A percentile compares a stretch with the other conserved stretches of the same genome.
These are phyloP conservation scores for Menura novaehollandiae DNA, from an alignment of 2,113 vertebrate species.

Conservation along the genomic window DNA sequence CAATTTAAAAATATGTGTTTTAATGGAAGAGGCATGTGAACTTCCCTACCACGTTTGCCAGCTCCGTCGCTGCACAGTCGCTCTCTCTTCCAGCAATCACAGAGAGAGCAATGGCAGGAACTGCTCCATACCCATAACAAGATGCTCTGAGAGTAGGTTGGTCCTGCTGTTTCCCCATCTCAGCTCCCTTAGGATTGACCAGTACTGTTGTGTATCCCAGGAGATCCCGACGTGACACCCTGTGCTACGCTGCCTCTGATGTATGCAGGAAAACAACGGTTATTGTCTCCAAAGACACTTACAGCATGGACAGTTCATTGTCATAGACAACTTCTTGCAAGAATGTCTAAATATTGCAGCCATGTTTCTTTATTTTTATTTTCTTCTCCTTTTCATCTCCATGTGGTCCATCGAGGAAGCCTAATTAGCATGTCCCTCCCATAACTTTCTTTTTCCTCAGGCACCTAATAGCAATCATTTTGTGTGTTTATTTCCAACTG, in stretches of 20 bases:
- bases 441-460: background rate
- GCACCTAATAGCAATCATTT: background rate
- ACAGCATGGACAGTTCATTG: background rate
- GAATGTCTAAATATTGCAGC: background rate
- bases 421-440: background rate
- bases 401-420: background rate
- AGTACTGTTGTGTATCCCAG: background rate
- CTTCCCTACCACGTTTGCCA: background rate
- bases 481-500: background rate
- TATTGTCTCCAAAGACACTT: background rate
- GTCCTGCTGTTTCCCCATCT: background rate
- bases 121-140: background rate
- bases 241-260: background rate
- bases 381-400: background rate
- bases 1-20: background rate
- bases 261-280: background rate
- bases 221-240: background rate
- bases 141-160: background rate
- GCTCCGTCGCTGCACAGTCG: background rate
- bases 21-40: background rate
- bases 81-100: accelerated
- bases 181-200: background rate
- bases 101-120: background rate
- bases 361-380: background rate
- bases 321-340: background rate